Percentiles rank a stretch among this genome's conserved stretches.
These are phyloP conservation scores for Sylvilagus floridanus DNA, from an alignment of 2,797 vertebrate species.

Conservation along the genomic window DNA sequence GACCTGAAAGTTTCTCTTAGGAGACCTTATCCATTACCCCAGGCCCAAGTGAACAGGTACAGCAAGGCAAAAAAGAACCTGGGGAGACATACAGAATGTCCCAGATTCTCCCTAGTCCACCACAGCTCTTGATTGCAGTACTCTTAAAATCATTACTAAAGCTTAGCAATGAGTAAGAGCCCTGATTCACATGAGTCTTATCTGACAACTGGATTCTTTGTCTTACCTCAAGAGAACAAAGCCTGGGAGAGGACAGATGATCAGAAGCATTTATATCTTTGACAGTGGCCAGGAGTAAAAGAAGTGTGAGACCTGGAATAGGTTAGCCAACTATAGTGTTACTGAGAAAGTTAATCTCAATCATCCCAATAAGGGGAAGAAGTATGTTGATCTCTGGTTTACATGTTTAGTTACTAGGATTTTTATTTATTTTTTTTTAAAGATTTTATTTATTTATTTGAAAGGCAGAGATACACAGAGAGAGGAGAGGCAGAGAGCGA, in stretches of 20 bases:
- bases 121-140: neutral
- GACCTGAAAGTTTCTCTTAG: neutral
- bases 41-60: neutral
- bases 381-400: constrained; percentile 16
- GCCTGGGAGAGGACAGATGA: neutral
- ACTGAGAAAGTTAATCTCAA: constrained; percentile 51
- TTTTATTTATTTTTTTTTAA: neutral
- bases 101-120: neutral
- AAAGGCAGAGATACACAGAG: no score
- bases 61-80: neutral
- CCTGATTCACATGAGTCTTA: constrained; percentile 54
- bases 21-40: constrained; percentile 3
- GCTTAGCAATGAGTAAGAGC: constrained; percentile 57
- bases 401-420: neutral
- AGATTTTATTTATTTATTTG: no score
- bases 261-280: constrained; percentile 24
- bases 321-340: neutral
- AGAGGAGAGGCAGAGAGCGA: no score
- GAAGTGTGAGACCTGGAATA: constrained; percentile 7
- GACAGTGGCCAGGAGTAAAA: constrained; percentile 48
- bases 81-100: neutral
- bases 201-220: constrained; percentile 49
- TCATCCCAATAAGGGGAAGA: constrained; percentile 9
- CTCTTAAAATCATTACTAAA: constrained; percentile 58
- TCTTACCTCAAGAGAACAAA: constrained; percentile 54